phyloP scores from a whole-genome alignment of 2,888 invertebrate genomes.

The Watsonalla binaria region DNA sequence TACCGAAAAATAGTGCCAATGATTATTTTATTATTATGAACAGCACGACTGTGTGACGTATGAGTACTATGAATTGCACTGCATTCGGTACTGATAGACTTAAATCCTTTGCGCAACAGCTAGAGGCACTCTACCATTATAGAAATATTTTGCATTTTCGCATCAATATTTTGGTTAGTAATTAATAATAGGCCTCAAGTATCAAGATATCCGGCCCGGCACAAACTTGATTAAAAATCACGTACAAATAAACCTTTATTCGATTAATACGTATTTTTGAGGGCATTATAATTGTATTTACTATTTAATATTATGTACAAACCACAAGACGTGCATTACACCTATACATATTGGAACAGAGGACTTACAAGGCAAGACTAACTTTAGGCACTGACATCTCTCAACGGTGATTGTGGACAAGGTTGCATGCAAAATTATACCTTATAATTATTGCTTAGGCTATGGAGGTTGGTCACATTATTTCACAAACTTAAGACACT shows the following conservation, averaged over 20 bases:
- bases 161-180: too few species aligned
- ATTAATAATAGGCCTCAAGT: too few species aligned
- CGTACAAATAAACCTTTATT: slow-evolving; percentile 16
- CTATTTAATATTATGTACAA: slow-evolving; percentile 22
- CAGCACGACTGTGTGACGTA: too few species aligned
- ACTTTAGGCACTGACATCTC: slow-evolving; percentile 35
- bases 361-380: slow-evolving; percentile 49
- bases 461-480: too few species aligned
- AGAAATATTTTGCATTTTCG: too few species aligned
- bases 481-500: too few species aligned
- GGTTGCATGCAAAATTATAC: slow-evolving; percentile 4
- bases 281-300: slow-evolving; percentile 5
- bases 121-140: too few species aligned
- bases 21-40: too few species aligned
- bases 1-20: too few species aligned
- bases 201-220: too few species aligned
- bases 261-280: slow-evolving; percentile 13
- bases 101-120: slow-evolving; percentile 7
- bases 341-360: slow-evolving; percentile 22
- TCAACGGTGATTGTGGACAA: background rate
- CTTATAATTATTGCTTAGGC: background rate
- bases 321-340: background rate
- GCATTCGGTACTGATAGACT: too few species aligned
- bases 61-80: too few species aligned
- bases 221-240: background rate